phyloP scores from a whole-genome alignment of 2,797 vertebrate species.

The Coccyzus lansbergi region DNA sequence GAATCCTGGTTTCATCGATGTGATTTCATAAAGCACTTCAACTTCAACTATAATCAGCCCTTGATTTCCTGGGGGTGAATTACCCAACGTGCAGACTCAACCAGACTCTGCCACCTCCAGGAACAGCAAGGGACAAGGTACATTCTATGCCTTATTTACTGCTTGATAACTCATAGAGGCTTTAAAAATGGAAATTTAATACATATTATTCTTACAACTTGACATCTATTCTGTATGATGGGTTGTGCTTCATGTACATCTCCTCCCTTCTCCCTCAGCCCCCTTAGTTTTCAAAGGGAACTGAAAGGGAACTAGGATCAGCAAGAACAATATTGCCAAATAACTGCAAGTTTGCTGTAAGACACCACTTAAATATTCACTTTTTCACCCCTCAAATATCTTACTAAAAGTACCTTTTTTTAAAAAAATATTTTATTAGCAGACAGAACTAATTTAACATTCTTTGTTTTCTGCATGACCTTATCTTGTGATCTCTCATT shows the following conservation, averaged over 20 bases:
- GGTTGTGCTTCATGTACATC: not conserved
- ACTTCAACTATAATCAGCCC: not conserved
- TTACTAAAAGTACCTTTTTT: not conserved
- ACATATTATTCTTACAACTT: not conserved
- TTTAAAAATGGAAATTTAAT: not conserved
- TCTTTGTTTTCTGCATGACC: not conserved
- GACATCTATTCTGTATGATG: not conserved
- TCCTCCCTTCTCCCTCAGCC: not conserved
- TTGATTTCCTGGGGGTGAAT: not conserved
- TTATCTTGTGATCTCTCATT: not conserved
- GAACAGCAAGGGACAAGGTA: not conserved
- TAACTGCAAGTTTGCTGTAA: not conserved
- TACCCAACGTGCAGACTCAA: not conserved
- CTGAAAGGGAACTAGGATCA: not conserved
- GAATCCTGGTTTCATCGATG: not conserved
- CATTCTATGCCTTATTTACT: rapidly evolving
- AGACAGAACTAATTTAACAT: not conserved
- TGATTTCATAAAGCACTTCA: not conserved
- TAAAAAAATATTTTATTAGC: not conserved
- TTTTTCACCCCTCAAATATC: not conserved
- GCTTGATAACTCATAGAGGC: not conserved
- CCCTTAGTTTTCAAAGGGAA: not conserved
- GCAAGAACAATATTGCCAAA: not conserved
- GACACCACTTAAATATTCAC: not conserved
- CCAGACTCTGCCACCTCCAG: not conserved